These are phyloP conservation scores for Lingula anatina DNA, from an alignment of 2,888 invertebrate species.

Conservation along the genomic window DNA sequence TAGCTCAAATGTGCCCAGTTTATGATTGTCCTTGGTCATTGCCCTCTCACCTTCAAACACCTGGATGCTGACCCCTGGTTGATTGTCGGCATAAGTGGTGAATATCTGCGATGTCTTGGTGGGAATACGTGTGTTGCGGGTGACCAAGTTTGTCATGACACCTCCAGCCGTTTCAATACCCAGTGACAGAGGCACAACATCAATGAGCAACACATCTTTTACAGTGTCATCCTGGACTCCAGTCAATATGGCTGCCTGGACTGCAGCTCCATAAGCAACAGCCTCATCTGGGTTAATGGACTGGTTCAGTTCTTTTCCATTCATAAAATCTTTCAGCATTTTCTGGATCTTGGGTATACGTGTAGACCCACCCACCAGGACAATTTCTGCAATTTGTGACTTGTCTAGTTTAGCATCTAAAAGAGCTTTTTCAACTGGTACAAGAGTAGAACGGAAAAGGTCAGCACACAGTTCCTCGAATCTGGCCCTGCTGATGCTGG, in stretches of 20 bases:
- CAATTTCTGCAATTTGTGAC: slow-evolving; percentile 70
- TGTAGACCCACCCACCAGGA: slow-evolving; percentile 66
- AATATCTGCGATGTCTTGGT: slow-evolving; percentile 56
- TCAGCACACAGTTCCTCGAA: slow-evolving; percentile 42
- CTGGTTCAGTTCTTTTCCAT: slow-evolving; percentile 33
- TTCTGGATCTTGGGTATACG: slow-evolving; percentile 45
- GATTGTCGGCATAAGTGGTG: slow-evolving; percentile 87
- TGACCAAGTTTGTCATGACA: slow-evolving; percentile 32
- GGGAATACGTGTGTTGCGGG: slow-evolving; percentile 45
- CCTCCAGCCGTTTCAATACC: slow-evolving; percentile 60
- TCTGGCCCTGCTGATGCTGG: slow-evolving; percentile 36
- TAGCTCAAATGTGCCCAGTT: slow-evolving; percentile 35
- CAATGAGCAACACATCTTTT: slow-evolving; percentile 80
- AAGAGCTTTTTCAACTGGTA: slow-evolving; percentile 74
- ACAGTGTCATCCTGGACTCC: slow-evolving; percentile 62
- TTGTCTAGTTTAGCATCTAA: slow-evolving; percentile 76
- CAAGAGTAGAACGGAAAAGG: slow-evolving; percentile 61
- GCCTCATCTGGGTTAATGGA: slow-evolving; percentile 90
- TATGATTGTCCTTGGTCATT: slow-evolving; percentile 90
- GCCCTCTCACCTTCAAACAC: slow-evolving; percentile 91
- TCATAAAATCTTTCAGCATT: slow-evolving; percentile 39
- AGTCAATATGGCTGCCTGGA: slow-evolving; percentile 62
- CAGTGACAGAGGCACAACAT: slow-evolving; percentile 53
- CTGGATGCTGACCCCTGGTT: slow-evolving; percentile 52
- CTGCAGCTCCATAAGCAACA: slow-evolving; percentile 65